Evolutionary conservation across 2,113 vertebrate genomes (phyloP).

Genomic region (Cebus imitator): DNA sequence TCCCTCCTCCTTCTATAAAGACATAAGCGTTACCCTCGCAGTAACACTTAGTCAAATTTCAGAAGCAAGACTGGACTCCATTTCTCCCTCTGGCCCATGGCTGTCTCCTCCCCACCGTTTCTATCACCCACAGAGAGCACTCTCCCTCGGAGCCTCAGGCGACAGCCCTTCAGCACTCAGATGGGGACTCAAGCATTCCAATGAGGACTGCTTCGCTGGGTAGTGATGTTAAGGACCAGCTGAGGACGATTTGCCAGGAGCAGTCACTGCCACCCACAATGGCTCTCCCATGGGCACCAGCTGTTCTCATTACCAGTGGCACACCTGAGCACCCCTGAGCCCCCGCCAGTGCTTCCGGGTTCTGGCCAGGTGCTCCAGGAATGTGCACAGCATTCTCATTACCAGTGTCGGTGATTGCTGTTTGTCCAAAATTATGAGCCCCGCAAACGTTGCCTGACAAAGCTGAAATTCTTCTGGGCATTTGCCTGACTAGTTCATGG

Average conservation of each 20-base stretch:
- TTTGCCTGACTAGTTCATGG: neutral
- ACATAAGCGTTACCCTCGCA: neutral
- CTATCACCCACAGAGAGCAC: neutral
- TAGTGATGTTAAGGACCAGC: neutral
- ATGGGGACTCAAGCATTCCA: neutral
- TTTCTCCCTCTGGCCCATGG: neutral
- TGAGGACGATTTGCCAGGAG: neutral
- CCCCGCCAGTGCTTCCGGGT: neutral
- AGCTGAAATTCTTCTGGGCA: neutral
- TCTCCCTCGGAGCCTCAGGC: neutral
- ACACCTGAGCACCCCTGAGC: slow-evolving; percentile 54
- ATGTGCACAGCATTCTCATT: accelerated
- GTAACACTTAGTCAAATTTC: neutral
- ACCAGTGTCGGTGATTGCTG: neutral
- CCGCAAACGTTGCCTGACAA: neutral
- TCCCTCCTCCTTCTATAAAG: neutral
- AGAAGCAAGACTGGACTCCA: neutral
- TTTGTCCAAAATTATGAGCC: neutral
- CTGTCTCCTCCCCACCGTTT: neutral
- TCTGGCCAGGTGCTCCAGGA: neutral
- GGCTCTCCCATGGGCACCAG: neutral
- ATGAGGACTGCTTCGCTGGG: neutral
- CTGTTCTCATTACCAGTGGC: slow-evolving; percentile 4
- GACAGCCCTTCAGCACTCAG: neutral
- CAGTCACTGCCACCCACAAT: neutral